phyloP scores from a whole-genome alignment of 1,140 invertebrate species.

The Achatina immaculata region DNA sequence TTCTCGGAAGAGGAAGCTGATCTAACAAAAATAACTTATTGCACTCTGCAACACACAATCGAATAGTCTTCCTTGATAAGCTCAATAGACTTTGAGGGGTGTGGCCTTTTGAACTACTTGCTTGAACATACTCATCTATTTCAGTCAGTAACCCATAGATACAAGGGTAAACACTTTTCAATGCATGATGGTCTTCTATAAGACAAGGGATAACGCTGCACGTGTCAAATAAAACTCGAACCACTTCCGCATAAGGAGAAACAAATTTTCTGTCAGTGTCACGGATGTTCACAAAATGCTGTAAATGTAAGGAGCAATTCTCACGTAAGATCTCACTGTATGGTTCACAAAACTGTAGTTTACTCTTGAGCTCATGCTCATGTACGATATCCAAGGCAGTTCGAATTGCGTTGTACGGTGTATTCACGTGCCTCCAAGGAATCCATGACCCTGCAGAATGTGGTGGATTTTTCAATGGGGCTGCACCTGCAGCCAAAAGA shows the following conservation, averaged over 20 bases:
- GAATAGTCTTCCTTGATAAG: background rate
- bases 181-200: background rate
- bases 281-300: background rate
- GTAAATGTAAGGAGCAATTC: background rate
- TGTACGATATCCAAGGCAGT: constrained; percentile 12
- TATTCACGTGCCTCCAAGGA: background rate
- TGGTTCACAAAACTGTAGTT: background rate
- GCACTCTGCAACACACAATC: background rate
- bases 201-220: background rate
- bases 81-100: background rate
- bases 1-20: constrained; percentile 20
- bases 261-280: background rate
- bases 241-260: constrained; percentile 7
- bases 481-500: background rate
- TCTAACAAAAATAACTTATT: constrained; percentile 2
- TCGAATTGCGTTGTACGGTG: background rate
- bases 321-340: no score
- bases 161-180: constrained; percentile 6
- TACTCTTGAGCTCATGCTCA: background rate
- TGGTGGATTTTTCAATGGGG: background rate
- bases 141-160: background rate
- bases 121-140: constrained; percentile 8
- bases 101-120: background rate
- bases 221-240: constrained; percentile 6
- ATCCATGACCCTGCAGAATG: no score